Percentiles rank a stretch among this genome's conserved stretches.
Evolutionary conservation across 37 sponge, comb jelly and placozoan species (phyloP).

Genomic region (Chondrilla cf. caribensis): DNA sequence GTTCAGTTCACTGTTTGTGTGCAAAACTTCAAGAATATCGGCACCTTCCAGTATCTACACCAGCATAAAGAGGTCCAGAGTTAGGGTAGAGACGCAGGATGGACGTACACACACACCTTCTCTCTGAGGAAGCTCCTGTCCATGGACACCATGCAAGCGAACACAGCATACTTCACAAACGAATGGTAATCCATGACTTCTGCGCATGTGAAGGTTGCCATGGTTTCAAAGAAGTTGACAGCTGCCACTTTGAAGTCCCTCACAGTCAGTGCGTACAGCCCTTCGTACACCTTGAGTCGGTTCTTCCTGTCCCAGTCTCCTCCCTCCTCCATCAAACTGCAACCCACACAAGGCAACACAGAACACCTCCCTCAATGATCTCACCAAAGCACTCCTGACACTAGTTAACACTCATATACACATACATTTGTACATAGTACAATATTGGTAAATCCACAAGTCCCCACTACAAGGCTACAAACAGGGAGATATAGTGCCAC

Average conservation of each 20-base stretch:
- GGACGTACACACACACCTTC: conserved; percentile 60
- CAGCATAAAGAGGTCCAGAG: no score
- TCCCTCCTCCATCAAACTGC: conserved; percentile 94
- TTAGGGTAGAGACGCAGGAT: neutral
- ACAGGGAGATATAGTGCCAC: neutral
- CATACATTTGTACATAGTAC: no score
- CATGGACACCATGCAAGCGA: conserved; percentile 83
- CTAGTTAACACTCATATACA: no score
- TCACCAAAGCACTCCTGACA: no score
- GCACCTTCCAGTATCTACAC: conserved; percentile 84
- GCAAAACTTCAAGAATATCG: conserved; percentile 91
- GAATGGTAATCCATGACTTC: conserved; percentile 90
- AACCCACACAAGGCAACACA: no score
- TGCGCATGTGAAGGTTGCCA: conserved; percentile 96
- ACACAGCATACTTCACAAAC: conserved; percentile 89
- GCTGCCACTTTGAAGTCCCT: conserved; percentile 89
- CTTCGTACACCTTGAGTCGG: conserved; percentile 92
- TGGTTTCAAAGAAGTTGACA: conserved; percentile 90
- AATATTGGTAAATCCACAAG: no score
- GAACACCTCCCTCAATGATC: no score
- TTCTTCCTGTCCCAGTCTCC: conserved; percentile 99
- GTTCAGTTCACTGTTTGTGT: conserved; percentile 66
- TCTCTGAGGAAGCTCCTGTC: conserved; percentile 81
- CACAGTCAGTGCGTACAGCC: conserved; percentile 83
- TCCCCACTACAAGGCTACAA: no score